phyloP scores from a whole-genome alignment of 2,113 vertebrate genomes.

The Apodemus sylvaticus region DNA sequence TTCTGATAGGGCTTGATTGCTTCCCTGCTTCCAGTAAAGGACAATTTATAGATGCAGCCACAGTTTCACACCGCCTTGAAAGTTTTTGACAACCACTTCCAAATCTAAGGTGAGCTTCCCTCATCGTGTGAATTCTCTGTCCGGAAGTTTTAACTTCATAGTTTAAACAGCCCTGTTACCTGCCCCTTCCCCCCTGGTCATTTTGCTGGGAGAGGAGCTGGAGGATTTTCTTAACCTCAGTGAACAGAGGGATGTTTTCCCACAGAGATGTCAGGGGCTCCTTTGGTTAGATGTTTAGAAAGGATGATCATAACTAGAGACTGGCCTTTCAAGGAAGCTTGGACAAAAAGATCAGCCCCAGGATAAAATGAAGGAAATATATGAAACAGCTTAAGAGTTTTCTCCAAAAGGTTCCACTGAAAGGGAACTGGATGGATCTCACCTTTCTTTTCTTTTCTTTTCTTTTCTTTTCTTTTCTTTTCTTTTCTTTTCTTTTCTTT shows the following conservation, averaged over 20 bases:
- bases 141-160: slow-evolving; percentile 28
- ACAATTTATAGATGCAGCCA: slow-evolving; percentile 36
- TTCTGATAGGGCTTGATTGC: neutral
- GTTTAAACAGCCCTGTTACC: neutral
- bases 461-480: no score
- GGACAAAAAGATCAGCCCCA: slow-evolving; percentile 20
- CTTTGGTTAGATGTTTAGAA: slow-evolving; percentile 10
- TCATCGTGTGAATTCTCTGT: slow-evolving; percentile 8
- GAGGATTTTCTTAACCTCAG: slow-evolving; percentile 37
- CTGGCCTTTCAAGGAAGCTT: slow-evolving; percentile 30
- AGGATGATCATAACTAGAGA: neutral
- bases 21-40: slow-evolving; percentile 38
- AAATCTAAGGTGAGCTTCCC: slow-evolving; percentile 14
- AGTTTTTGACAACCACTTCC: neutral
- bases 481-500: no score
- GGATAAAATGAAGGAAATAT: slow-evolving; percentile 21
- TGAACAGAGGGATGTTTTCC: neutral
- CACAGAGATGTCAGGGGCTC: neutral
- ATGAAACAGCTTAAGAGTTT: neutral
- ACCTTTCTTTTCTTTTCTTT: neutral
- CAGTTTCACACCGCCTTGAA: slow-evolving; percentile 36
- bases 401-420: neutral
- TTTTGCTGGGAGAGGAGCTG: neutral
- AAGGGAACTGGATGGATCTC: neutral
- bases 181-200: neutral